A percentile compares a stretch with the other conserved stretches of the same genome.
These are phyloP conservation scores for Drosophila guanche DNA, from an alignment of 1,140 invertebrate species.

Conservation along the genomic window DNA sequence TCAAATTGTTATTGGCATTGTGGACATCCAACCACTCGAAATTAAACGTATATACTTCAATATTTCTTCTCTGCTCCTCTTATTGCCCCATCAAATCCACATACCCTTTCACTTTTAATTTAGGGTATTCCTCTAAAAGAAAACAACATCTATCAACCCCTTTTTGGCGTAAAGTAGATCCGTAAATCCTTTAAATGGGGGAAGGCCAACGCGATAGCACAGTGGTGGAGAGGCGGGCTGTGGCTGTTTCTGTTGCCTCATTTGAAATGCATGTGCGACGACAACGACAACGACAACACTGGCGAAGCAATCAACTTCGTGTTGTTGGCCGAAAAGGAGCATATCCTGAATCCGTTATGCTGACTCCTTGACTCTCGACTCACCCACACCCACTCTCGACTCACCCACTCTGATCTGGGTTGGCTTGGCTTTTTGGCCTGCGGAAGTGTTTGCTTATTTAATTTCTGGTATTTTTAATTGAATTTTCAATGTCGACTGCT, in stretches of 20 bases:
- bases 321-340: conserved; percentile 41
- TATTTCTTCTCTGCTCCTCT: too few species aligned
- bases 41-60: too few species aligned
- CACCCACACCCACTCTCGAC: too few species aligned
- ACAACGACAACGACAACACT: conserved; percentile 25
- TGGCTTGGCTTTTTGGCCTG: conserved; percentile 62
- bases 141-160: conserved; percentile 41
- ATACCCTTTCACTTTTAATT: too few species aligned
- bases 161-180: conserved; percentile 24
- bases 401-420: conserved; percentile 5
- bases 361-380: conserved; percentile 31
- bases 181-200: conserved; percentile 14
- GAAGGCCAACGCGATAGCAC: background rate
- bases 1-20: too few species aligned
- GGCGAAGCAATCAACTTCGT: conserved; percentile 64
- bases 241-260: conserved; percentile 37
- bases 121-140: conserved; percentile 4
- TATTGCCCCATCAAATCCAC: too few species aligned
- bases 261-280: conserved; percentile 66
- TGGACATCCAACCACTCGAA: too few species aligned
- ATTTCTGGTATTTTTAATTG: conserved; percentile 81
- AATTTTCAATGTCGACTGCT: conserved; percentile 63
- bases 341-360: conserved; percentile 39
- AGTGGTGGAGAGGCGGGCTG: background rate
- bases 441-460: conserved; percentile 75